Evolutionary conservation across 2,113 vertebrate genomes (phyloP).

Genomic region (Salminus brasiliensis): DNA sequence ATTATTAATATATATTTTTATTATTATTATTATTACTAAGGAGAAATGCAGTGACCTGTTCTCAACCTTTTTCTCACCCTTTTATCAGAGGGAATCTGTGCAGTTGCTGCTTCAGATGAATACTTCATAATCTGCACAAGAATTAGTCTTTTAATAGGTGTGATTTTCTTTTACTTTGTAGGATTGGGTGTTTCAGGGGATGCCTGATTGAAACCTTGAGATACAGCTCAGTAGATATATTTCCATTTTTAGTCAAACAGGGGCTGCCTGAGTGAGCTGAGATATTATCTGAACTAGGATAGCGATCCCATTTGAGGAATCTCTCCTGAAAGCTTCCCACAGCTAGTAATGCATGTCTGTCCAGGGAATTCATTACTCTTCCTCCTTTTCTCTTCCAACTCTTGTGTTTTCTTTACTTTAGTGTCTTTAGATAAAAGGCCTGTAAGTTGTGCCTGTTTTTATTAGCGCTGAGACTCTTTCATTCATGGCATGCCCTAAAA

Average conservation of each 20-base stretch:
- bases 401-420: not conserved
- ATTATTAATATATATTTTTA: too few relatives aligned
- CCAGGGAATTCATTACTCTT: not conserved
- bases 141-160: not conserved
- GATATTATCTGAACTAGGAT: constrained; percentile 59
- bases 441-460: constrained; percentile 13
- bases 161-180: not conserved
- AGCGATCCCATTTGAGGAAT: not conserved
- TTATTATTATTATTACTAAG: too few relatives aligned
- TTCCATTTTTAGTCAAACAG: constrained; percentile 71
- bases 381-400: constrained; percentile 25
- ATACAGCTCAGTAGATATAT: constrained; percentile 2
- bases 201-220: not conserved
- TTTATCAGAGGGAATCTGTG: not conserved
- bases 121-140: not conserved
- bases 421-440: not conserved
- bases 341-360: constrained; percentile 6
- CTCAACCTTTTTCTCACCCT: not conserved
- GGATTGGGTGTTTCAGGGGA: not conserved
- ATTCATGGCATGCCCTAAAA: constrained; percentile 18
- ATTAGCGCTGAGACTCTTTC: constrained; percentile 8
- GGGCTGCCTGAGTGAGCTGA: constrained; percentile 60
- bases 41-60: not conserved
- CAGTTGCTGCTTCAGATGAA: not conserved
- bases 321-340: not conserved